phyloP scores from a whole-genome alignment of 2,888 invertebrate genomes.

The Xylophagus ater region DNA sequence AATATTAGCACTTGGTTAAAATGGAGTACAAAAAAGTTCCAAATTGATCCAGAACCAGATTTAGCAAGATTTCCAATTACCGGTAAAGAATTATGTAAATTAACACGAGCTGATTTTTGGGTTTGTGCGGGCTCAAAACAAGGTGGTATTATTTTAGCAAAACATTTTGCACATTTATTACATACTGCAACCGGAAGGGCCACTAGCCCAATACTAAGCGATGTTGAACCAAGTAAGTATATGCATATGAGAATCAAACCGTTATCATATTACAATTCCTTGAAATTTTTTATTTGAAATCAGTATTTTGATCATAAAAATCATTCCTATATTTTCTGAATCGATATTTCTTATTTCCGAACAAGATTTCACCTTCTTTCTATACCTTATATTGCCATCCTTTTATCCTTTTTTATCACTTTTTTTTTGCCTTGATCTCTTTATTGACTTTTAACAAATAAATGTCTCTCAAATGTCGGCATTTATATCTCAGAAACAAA shows the following conservation, averaged over 20 bases:
- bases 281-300: conserved; percentile 10
- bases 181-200: conserved; percentile 49
- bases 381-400: no score
- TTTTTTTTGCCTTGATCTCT: no score
- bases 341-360: no score
- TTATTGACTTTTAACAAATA: no score
- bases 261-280: no score
- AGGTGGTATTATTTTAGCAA: conserved; percentile 46
- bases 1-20: conserved; percentile 51
- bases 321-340: no score
- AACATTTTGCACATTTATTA: conserved; percentile 49
- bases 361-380: no score
- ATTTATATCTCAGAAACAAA: no score
- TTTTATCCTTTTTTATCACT: no score
- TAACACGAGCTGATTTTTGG: conserved; percentile 53
- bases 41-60: conserved; percentile 45
- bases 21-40: conserved; percentile 51
- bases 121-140: conserved; percentile 41
- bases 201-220: conserved; percentile 46
- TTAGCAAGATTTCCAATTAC: conserved; percentile 43
- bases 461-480: no score
- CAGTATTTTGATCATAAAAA: no score
- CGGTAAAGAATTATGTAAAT: conserved; percentile 46
- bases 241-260: no score
- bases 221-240: conserved; percentile 40